A percentile compares a stretch with the other conserved stretches of the same genome.
Conservation (phyloP, 2,113 vertebrate genomes). For the Elanus axillaris region DNA sequence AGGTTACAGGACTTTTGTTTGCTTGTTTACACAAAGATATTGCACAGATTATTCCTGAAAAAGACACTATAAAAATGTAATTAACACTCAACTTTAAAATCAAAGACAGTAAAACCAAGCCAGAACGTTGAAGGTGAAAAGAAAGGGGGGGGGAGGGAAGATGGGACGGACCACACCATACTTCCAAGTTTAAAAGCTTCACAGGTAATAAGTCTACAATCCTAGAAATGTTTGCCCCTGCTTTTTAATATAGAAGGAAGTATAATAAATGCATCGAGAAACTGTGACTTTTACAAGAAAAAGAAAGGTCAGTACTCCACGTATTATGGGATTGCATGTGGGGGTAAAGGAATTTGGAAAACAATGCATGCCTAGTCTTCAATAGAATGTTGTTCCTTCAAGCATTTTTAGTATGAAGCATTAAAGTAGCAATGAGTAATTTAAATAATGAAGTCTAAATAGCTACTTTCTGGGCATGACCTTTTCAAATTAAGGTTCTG, state of each 20-base stretch:
- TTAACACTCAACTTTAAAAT: not conserved
- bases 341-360: slow-evolving; percentile 65
- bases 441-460: slow-evolving; percentile 9
- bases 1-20: not conserved
- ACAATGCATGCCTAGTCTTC: slow-evolving; percentile 59
- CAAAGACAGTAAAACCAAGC: not conserved
- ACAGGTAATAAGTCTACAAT: not conserved
- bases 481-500: not conserved
- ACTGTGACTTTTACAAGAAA: not conserved
- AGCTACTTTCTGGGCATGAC: not conserved
- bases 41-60: not conserved
- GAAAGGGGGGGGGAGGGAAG: too few relatives aligned
- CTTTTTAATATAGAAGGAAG: not conserved
- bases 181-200: not conserved
- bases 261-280: not conserved
- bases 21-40: not conserved
- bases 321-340: slow-evolving; percentile 52
- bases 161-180: too few relatives aligned
- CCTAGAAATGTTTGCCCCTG: not conserved
- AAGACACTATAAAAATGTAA: not conserved
- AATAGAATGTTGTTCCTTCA: slow-evolving; percentile 41
- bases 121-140: not conserved
- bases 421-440: not conserved
- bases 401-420: slow-evolving; percentile 37
- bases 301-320: slow-evolving; percentile 50